Conservation (phyloP, 2,113 vertebrate species). For the Sturnus vulgaris region DNA sequence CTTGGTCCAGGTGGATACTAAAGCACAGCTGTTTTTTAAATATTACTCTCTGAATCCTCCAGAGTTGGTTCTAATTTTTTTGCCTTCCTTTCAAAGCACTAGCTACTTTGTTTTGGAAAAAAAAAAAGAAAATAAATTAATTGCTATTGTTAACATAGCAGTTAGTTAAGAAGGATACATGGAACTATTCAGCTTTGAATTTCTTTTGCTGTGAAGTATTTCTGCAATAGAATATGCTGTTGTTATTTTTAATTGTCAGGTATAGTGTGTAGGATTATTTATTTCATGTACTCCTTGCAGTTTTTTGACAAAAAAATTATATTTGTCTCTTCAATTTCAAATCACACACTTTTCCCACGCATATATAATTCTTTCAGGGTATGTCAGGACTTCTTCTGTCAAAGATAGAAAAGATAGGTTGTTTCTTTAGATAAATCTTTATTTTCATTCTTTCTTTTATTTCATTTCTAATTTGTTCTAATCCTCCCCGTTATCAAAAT, state of each 20-base stretch:
- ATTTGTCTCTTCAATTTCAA: not conserved
- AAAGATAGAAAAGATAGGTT: not conserved
- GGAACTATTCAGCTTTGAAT: not conserved
- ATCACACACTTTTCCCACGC: not conserved
- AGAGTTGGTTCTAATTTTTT: not conserved
- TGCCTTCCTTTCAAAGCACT: not conserved
- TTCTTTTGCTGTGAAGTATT: not conserved
- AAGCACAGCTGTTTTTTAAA: not conserved
- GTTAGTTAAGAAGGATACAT: not conserved
- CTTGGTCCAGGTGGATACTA: not conserved
- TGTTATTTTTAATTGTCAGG: not conserved
- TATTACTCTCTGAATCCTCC: not conserved
- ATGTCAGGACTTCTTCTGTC: not conserved
- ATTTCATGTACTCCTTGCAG: not conserved
- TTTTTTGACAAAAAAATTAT: not conserved
- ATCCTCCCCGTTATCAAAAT: not conserved
- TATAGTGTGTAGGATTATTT: not conserved
- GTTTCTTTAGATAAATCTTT: not conserved
- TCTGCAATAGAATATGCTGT: not conserved
- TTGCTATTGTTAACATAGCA: not conserved
- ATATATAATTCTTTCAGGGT: not conserved
- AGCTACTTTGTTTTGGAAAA: not conserved
- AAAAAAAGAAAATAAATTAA: too few relatives aligned
- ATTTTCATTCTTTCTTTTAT: not conserved
- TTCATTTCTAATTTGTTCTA: not conserved